Conservation (phyloP, 2,113 vertebrate genomes). For the Pseudolaguvia tuberculata region DNA sequence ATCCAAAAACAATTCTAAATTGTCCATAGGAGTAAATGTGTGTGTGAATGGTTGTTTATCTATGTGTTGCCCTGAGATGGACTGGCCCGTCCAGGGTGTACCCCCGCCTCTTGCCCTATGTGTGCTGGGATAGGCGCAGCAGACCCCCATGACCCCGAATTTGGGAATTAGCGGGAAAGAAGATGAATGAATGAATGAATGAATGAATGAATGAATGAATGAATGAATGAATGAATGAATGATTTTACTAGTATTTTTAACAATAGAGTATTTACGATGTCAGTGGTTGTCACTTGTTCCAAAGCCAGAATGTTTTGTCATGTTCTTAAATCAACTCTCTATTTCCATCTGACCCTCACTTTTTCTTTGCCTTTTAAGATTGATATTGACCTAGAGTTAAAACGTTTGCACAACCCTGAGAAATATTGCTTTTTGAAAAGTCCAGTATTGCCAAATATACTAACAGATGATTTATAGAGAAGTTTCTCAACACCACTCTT, state of each 20-base stretch:
- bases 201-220: no score
- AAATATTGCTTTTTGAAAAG: conserved; percentile 1
- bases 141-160: no score
- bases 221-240: background rate
- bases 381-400: background rate
- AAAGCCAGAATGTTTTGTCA: background rate
- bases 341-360: background rate
- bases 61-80: no score
- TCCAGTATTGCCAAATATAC: conserved; percentile 9
- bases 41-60: no score
- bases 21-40: no score
- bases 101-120: no score
- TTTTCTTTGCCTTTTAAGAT: background rate
- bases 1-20: no score
- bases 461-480: conserved; percentile 23
- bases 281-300: background rate
- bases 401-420: background rate
- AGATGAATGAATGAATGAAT: no score
- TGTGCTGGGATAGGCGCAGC: no score
- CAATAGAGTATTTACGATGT: conserved; percentile 1
- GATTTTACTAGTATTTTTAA: conserved; percentile 25
- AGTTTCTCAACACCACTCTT: conserved; percentile 17
- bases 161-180: no score
- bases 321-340: background rate
- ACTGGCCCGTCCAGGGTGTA: no score